Base-by-base conservation (phyloP, 2,113 vertebrate species). In the Syngnathus typhle region DNA sequence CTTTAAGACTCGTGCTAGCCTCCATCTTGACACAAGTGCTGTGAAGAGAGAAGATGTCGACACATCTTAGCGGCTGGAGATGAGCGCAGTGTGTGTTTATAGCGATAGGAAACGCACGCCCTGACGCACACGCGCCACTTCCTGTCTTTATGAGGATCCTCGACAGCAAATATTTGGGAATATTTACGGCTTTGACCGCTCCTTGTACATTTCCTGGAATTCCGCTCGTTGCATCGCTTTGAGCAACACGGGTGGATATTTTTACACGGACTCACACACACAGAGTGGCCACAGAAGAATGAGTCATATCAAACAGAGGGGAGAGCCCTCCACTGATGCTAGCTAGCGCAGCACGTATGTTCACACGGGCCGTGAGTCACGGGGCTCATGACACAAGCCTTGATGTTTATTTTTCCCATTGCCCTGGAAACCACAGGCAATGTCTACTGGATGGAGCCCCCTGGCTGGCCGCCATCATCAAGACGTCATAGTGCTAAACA, bases 231-330 rank as follows among this genome's bases (percentile, higher is more conserved):
- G 43, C 37, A 55, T 73, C 72, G 67, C 67, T 47, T 60, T 44
- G 41, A 39, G 21, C 13, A 32, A 60, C 65, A 44, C 41, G 13
- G 9, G 37, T 2, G 16, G 32, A 67, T 36, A 37, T n/a, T 66
- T 72, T 54, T 39, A 27, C 16, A n/a, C 60, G 23, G 49, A 56
- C 15, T 5, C 54, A 43, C 64, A 41, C 60, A 65, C 69, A 72
- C 15, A 54, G 60, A n/a, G 18, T 65, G 73, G 58, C 60, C 32
- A 68, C 12, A 2, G 18, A 65, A 64, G 73, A 79, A 1, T 86
- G 80, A 87, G 64, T 89, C 82, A 85, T 21, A 76, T 73, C 75
- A 79, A 85, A 82, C 71, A 83, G 74, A 76, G 83, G 74, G 82
- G 73, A 85, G 70, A 70, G 63, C 73, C 70, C 54, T 65, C 77